Evolutionary conservation across 1,140 invertebrate genomes (phyloP), one percentile per base, ranked within the genome.

Genomic region (Drosophila chauvacae): DNA sequence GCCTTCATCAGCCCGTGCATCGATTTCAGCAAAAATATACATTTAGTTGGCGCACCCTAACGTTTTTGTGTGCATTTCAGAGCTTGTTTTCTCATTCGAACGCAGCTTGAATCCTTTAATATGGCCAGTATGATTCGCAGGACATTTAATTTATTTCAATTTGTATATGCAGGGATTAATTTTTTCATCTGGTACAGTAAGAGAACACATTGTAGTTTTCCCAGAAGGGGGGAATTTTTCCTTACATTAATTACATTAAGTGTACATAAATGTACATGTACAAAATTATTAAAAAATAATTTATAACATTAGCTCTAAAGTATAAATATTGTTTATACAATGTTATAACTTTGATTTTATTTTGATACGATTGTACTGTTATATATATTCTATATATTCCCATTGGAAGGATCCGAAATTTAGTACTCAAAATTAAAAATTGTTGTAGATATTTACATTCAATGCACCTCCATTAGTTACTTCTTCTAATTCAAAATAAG

Each of bases 81-180:
- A 16, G 14, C 35, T 39, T 56, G 53, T 56, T 33, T 33, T 59
- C 37, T n/a, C 18, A 10, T 1, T 0, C 2, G 14, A 37, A 39
- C 53, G 11, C 53, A 39, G 53, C 26, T 45, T 3, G 39, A n/a
- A 42, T 45, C 28, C 37, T 63, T 45, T 23, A n/a, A 42, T 33
- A 44, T 13, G 18, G 37, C 10, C 13, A 26, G 47, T 10, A n/a
- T 30, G 41, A 13, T n/a, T 62, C 53, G 28, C 10, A 69, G 18
- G 61, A 48, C 26, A 62, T 88, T 72, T 42, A 74, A 81, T 81
- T 81, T 70, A 75, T 78, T 64, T 20, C 58, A 62, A 62, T 70
- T 64, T 74, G 16, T 51, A 56, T 56, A 69, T 77, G 61, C 51
- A 61, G 73, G 63, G 42, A 60, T 70, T 51, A 48, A 48, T 53